phyloP scores from a whole-genome alignment of 2,113 vertebrate species.

The Piaya cayana region DNA sequence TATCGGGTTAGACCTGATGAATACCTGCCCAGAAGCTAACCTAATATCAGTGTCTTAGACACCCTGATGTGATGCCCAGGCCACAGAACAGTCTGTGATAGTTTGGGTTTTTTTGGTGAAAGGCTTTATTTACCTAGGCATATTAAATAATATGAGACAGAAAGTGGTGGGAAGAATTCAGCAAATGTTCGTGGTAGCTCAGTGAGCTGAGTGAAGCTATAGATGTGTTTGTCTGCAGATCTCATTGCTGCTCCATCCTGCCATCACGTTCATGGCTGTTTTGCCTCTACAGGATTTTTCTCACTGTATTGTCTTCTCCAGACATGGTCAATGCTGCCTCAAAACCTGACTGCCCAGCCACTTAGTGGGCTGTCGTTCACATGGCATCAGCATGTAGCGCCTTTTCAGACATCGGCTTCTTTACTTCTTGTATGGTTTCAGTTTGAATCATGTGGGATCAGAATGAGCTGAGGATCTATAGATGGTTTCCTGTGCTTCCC shows the following conservation, averaged over 20 bases:
- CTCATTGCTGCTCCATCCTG: background rate
- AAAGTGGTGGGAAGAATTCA: background rate
- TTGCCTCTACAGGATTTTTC: background rate
- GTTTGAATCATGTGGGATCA: background rate
- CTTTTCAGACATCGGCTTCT: background rate
- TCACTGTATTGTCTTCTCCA: background rate
- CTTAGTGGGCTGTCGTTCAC: rapidly evolving
- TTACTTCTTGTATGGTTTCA: background rate
- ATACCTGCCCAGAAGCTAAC: background rate
- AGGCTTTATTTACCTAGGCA: background rate
- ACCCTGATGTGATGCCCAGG: background rate
- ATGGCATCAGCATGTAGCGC: rapidly evolving
- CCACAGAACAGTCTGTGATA: background rate
- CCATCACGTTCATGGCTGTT: background rate
- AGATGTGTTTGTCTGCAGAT: background rate
- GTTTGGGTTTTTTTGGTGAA: background rate
- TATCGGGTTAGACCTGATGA: background rate
- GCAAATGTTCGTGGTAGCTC: background rate
- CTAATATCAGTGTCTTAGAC: background rate
- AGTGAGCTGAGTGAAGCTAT: background rate
- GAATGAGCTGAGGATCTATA: background rate
- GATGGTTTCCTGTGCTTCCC: background rate
- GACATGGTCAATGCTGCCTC: background rate
- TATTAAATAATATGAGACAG: background rate
- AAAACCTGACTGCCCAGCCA: background rate